These are phyloP conservation scores for Venustoraphidia nigricollis DNA, from an alignment of 2,888 invertebrate species.

Conservation along the genomic window DNA sequence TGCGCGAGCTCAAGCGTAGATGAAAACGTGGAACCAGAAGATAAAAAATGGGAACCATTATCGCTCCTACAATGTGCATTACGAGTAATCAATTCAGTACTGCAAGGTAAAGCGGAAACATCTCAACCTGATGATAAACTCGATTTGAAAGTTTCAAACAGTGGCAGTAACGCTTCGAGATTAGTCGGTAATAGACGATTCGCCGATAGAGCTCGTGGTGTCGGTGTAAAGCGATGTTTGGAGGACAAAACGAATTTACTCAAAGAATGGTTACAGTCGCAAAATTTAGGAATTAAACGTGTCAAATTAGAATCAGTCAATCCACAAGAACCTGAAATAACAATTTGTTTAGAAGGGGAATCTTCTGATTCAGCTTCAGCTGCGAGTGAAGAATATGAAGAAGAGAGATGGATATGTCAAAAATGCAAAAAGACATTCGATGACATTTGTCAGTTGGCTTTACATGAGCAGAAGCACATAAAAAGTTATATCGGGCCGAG, in stretches of 20 bases:
- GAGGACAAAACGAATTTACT: background rate
- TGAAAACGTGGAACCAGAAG: background rate
- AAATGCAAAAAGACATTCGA: background rate
- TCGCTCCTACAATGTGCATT: slow-evolving; percentile 1
- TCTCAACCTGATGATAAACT: background rate
- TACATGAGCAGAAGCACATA: slow-evolving; percentile 2
- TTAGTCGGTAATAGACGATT: no score
- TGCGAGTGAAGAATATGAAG: background rate
- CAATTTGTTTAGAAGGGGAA: background rate
- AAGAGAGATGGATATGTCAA: background rate
- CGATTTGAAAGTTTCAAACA: no score
- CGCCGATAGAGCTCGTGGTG: background rate
- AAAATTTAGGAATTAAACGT: slow-evolving; percentile 1
- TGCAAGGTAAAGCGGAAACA: background rate
- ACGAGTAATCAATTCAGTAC: background rate
- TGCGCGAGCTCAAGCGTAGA: background rate
- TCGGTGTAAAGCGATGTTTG: background rate
- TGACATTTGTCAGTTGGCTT: slow-evolving; percentile 1
- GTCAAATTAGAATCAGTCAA: slow-evolving; percentile 3
- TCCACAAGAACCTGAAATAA: background rate
- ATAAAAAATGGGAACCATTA: background rate
- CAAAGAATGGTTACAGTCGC: background rate
- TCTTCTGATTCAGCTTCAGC: no score
- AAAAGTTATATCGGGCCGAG: slow-evolving; percentile 2
- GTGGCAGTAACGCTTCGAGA: no score